Percentiles rank a stretch among this genome's conserved stretches.
Evolutionary conservation across 2,888 invertebrate genomes (phyloP).

Genomic region (Apantesis nais): DNA sequence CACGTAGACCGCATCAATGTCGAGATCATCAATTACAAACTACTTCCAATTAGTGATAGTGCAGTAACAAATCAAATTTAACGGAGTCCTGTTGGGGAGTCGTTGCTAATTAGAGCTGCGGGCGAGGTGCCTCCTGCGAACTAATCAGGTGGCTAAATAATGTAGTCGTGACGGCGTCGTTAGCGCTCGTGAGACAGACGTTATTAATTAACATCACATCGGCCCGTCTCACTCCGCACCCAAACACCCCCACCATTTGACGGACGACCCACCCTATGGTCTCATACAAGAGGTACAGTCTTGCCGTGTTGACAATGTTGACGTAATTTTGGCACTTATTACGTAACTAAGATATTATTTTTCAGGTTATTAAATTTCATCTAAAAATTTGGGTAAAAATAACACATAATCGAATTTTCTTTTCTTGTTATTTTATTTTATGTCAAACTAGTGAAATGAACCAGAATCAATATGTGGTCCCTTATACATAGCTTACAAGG

Average conservation of each 20-base stretch:
- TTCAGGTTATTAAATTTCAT: neutral
- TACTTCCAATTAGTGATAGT: slow-evolving; percentile 79
- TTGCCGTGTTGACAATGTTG: slow-evolving; percentile 18
- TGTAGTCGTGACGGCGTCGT: slow-evolving; percentile 83
- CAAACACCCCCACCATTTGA: slow-evolving; percentile 33
- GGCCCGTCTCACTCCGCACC: slow-evolving; percentile 51
- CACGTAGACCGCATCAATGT: slow-evolving; percentile 61
- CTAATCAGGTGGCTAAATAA: slow-evolving; percentile 85
- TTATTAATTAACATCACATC: slow-evolving; percentile 84
- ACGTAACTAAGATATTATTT: neutral
- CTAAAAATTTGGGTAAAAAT: neutral
- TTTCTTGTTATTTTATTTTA: too few relatives aligned
- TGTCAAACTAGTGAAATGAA: too few relatives aligned
- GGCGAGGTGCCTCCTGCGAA: slow-evolving; percentile 74
- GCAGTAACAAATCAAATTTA: slow-evolving; percentile 81
- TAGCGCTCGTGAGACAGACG: slow-evolving; percentile 82
- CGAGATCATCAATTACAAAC: slow-evolving; percentile 71
- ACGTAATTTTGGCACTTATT: neutral
- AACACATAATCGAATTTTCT: too few relatives aligned
- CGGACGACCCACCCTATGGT: slow-evolving; percentile 40
- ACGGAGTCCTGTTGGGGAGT: slow-evolving; percentile 65
- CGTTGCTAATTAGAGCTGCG: slow-evolving; percentile 79
- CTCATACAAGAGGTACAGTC: slow-evolving; percentile 28
- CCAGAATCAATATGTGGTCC: neutral
- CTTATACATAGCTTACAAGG: too few relatives aligned